Base-by-base conservation (phyloP, 1,140 invertebrate species). In the Lasioglossum albipes region DNA sequence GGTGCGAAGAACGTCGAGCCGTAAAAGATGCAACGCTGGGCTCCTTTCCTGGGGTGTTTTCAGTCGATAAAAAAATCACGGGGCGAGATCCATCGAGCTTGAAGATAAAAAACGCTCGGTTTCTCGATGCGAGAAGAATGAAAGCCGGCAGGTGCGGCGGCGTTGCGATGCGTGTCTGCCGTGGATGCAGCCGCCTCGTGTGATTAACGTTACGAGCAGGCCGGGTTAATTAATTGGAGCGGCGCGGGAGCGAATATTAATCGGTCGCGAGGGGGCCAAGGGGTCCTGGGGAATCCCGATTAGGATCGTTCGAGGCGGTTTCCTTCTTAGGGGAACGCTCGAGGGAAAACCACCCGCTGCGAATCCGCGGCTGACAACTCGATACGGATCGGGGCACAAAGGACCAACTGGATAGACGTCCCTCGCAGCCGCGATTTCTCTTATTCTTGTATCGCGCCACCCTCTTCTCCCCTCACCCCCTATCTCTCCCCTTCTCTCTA, bases 181-280 rank as follows among this genome's bases (percentile, higher is more conserved):
- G 41, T 42, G 41, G 45, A 82, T 77, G 49, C 27, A 41, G 27
- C 65, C 52, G 75, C 41, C 64, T 71, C 68, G 75, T 75, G 84
- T 82, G 84, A 87, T 85, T 74, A 87, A 82, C 75, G 54, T 22
- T 52, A 68, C 83, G 41, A 69, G 75, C 68, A 69, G 42, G 72
- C 27, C 42, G 62, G 59, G 45, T 81, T 84, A 83, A 87, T 88
- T 88, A 85, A 86, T 87, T 71, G 80, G 66, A 67, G 72, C 62
- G 52, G 54, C 36, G 69, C 69, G 65, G 74, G 67, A 61, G 69
- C 76, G 86, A 87, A 87, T 87, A 87, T 87, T 87, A 87, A 87
- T 87, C 73, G 68, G 54, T 62, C 65, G 62, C 81, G 66, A 31
- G 57, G 54, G 45, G 64, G 22, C 69, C 12, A 22, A 27, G 13